phyloP scores from a whole-genome alignment of 2,113 vertebrate genomes.

The Triplophysa tibetana region DNA sequence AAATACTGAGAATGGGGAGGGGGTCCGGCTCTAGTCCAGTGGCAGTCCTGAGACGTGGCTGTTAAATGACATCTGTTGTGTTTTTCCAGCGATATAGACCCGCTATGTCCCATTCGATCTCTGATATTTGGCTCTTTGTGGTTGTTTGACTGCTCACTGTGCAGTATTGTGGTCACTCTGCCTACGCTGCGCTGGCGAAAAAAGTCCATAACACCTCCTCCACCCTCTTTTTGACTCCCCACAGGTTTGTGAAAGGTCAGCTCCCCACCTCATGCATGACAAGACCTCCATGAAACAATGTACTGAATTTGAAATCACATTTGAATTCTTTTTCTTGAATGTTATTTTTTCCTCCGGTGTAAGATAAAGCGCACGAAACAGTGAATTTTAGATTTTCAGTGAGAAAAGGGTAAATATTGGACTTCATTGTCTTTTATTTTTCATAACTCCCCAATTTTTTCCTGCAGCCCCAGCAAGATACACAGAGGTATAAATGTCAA shows the following conservation, averaged over 20 bases:
- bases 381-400: slow-evolving; percentile 29
- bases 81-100: neutral
- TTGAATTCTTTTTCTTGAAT: slow-evolving; percentile 6
- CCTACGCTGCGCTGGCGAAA: slow-evolving; percentile 1
- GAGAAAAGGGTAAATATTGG: slow-evolving; percentile 23
- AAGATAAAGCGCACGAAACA: neutral
- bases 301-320: neutral
- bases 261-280: slow-evolving; percentile 15
- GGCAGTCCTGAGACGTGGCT: neutral
- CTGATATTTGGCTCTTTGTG: slow-evolving; percentile 35
- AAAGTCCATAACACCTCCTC: neutral
- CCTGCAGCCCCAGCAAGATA: slow-evolving; percentile 57
- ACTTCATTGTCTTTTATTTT: slow-evolving; percentile 52
- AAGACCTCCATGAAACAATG: slow-evolving; percentile 23
- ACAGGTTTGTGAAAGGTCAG: slow-evolving; percentile 43
- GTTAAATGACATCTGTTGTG: slow-evolving; percentile 37
- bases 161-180: slow-evolving; percentile 8
- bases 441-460: slow-evolving; percentile 46
- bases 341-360: neutral
- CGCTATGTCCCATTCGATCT: slow-evolving; percentile 1
- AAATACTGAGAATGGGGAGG: neutral
- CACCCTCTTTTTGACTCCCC: slow-evolving; percentile 7
- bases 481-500: slow-evolving; percentile 57
- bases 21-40: neutral
- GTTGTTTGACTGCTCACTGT: slow-evolving; percentile 23